Evolutionary conservation across 2,888 invertebrate species (phyloP), one percentile per base, ranked within the genome.

Genomic region (Pterostichus madidus): DNA sequence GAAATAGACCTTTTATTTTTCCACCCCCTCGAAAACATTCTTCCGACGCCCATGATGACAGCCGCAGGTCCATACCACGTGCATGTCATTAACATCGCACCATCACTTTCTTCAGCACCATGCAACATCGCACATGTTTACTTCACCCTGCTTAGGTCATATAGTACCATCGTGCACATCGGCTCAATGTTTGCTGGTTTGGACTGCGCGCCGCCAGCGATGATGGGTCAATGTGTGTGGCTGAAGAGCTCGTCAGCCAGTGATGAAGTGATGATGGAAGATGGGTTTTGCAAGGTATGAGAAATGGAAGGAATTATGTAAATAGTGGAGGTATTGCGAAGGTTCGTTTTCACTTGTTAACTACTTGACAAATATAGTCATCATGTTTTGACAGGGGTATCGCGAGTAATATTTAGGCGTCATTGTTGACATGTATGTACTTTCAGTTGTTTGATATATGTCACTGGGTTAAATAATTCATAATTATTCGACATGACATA

Each of bases 181-280:
- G 11, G 11, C 13, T 5, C 49, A 49, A 8, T 59, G 39, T 11
- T 24, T 7, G 31, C 6, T 17, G 11, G 56, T 10, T 10, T 59
- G 59, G 59, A 59, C n/a, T n/a, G n/a, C n/a, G n/a, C 10, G 32
- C 35, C 64, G 32, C 64, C 35, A 64, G 64, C 64, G 7, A n/a
- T 64, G 64, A 64, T 64, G 64, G 64, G 32, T 59, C 64, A 35
- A 64, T 64, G 64, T 64, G 64, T 64, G 64, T 64, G 64, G 64
- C 64, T 64, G 64, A 17, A 59, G 17, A 10, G 59, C 24, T 15
- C 31, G 59, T 24, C 17, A n/a, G n/a, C 11, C 11, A 11, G 13
- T 35, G 13, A 64, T 64, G 64, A 49, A 49, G 49, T 49, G 49
- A 49, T 13, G 49, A 49, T 49, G 49, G 49, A 11, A 49, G 39